These are phyloP conservation scores for Hypotaenidia philippensis DNA, from an alignment of 2,797 vertebrate species.

Conservation along the genomic window DNA sequence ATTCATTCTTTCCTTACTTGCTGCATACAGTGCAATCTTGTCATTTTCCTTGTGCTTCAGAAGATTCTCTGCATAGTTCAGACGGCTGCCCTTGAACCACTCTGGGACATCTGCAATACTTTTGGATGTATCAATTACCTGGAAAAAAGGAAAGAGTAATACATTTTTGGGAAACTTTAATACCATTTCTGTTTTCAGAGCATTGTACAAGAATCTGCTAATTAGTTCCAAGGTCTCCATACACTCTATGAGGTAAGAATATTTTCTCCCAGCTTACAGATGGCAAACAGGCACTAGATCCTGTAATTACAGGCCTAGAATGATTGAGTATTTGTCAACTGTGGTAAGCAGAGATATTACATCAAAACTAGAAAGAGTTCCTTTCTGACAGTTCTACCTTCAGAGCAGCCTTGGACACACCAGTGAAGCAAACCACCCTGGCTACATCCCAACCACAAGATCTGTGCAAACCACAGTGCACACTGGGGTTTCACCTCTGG, in stretches of 20 bases:
- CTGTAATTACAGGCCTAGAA: not conserved
- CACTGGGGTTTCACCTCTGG: not conserved
- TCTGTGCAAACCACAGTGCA: accelerated
- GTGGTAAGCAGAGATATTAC: not conserved
- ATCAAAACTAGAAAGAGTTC: not conserved
- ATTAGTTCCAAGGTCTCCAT: not conserved
- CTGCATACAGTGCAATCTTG: conserved; percentile 92
- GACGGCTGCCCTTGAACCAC: conserved; percentile 93
- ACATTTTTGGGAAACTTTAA: not conserved
- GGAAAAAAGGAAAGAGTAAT: accelerated
- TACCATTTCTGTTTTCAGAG: not conserved
- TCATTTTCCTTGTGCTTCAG: conserved; percentile 91
- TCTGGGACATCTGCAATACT: conserved; percentile 90
- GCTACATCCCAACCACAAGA: not conserved
- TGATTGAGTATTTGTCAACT: not conserved
- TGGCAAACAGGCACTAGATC: not conserved
- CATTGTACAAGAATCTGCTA: not conserved
- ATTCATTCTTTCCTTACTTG: conserved; percentile 82
- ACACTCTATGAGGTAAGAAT: not conserved
- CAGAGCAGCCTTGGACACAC: not conserved
- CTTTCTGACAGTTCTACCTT: not conserved
- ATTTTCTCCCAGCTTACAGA: not conserved
- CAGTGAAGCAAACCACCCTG: not conserved
- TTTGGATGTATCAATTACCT: conserved; percentile 93
- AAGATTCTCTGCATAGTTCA: conserved; percentile 96